These are phyloP conservation scores for Listrodromus nycthemerus DNA, from an alignment of 2,888 invertebrate species.

Conservation along the genomic window DNA sequence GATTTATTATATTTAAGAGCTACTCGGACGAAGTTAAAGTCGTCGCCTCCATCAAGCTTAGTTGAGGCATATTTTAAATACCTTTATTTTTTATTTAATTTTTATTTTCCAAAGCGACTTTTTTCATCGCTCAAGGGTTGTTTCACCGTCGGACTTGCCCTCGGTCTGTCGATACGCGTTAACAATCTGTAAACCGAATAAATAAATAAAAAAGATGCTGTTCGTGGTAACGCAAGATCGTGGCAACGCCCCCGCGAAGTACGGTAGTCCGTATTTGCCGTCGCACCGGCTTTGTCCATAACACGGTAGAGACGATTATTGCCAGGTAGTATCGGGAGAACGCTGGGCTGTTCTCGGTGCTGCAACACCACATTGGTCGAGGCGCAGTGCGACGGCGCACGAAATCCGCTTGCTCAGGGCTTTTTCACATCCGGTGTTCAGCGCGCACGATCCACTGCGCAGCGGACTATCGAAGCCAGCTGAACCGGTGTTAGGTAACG, in stretches of 20 bases:
- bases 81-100: too few relatives aligned
- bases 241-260: constrained; percentile 63
- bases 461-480: constrained; percentile 38
- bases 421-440: constrained; percentile 75
- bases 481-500: constrained; percentile 71
- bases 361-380: not conserved
- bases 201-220: not conserved
- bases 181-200: too few relatives aligned
- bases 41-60: too few relatives aligned
- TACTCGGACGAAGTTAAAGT: too few relatives aligned
- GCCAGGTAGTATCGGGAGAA: constrained; percentile 10
- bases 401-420: constrained; percentile 73
- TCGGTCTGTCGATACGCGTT: too few relatives aligned
- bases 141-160: too few relatives aligned
- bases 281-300: constrained; percentile 23
- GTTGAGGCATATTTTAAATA: too few relatives aligned
- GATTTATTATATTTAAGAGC: too few relatives aligned
- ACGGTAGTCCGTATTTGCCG: constrained; percentile 43
- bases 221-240: constrained; percentile 19
- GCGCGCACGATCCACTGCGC: constrained; percentile 54
- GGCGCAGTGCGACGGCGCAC: constrained; percentile 32
- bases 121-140: too few relatives aligned
- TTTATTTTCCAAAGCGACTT: too few relatives aligned
- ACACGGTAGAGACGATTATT: constrained; percentile 51
- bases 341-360: constrained; percentile 28